Base-by-base conservation (phyloP, 2,113 vertebrate species). In the Pelusios castaneus region DNA sequence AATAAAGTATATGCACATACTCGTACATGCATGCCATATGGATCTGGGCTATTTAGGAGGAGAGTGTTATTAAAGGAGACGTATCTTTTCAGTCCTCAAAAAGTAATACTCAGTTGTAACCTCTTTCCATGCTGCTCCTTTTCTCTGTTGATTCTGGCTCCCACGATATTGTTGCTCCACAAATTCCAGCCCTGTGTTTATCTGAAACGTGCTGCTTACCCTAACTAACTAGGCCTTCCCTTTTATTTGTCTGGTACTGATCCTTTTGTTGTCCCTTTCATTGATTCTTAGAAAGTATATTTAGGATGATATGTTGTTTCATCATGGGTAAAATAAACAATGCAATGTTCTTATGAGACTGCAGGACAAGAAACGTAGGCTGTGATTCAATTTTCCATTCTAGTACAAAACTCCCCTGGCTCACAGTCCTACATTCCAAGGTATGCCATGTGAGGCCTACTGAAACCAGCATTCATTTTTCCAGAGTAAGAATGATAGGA, bases 161-260 rank as follows among this genome's bases (percentile, higher is more conserved):
- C 89, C 25, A 34, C 76, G 41, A 75, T 85, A 22, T 25, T 84
- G 4, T 85, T 85, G 34, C 22, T 87, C 19, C 38, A 0, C 0
- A n/a, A 25, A 24, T 3, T 1, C 31, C 85, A 58, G 29, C 73
- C 12, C 7, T 82, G 14, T 13, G 2, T 38, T 24, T 31, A 80
- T 4, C 89, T 87, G 79, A 56, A 19, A 41, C 75, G 31, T 52
- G n/a, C 79, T 38, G 2, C 21, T 92, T 89, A 88, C 10, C 24
- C 56, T 67, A 11, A 27, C 3, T 5, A 0, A 81, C 22, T 47
- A 47, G 6, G 47, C 47, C 19, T 80, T 60, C 80, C 55, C 79
- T 24, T 2, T 27, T 92, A 76, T 16, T 21, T 78, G 3, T 0
- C 0, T 34, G 17, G 13, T 70, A 21, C 3, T 73, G 6, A n/a